A percentile compares a stretch with the other conserved stretches of the same genome.
These are phyloP conservation scores for Sebastes paucispinis DNA, from an alignment of 2,797 vertebrate genomes.

Conservation along the genomic window DNA sequence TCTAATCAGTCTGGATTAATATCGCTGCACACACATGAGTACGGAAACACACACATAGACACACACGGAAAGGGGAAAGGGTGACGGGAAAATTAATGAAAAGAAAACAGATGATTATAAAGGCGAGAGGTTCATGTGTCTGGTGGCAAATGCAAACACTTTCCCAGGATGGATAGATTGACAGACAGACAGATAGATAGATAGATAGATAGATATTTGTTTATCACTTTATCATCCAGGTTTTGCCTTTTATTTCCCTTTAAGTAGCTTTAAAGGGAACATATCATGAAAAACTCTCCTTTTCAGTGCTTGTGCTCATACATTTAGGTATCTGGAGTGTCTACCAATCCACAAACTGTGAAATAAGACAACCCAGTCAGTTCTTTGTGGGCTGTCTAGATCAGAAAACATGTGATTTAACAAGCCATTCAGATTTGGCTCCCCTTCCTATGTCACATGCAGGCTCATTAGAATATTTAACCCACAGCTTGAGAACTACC, in stretches of 20 bases:
- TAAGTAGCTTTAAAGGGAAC: neutral
- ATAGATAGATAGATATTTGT: neutral
- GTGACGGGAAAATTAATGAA: constrained; percentile 27
- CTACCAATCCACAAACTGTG: too few relatives aligned
- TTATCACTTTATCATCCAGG: neutral
- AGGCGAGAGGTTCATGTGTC: constrained; percentile 17
- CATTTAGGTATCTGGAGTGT: neutral
- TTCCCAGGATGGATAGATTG: constrained; percentile 14
- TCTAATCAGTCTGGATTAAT: constrained; percentile 44
- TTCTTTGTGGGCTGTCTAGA: too few relatives aligned
- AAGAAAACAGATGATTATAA: constrained; percentile 30
- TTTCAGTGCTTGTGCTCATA: neutral
- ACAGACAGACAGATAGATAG: neutral
- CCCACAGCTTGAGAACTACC: neutral
- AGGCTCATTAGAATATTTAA: neutral
- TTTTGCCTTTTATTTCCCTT: neutral
- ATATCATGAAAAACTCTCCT: neutral
- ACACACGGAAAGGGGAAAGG: neutral
- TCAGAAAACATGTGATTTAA: too few relatives aligned
- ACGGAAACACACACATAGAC: neutral
- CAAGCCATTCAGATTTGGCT: too few relatives aligned
- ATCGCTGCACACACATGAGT: neutral
- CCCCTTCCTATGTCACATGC: too few relatives aligned
- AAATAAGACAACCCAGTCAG: too few relatives aligned
- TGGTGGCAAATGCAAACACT: neutral